Percentiles rank a stretch among this genome's conserved stretches.
Evolutionary conservation across 1,140 invertebrate genomes (phyloP).

Genomic region (Drosophila busckii): DNA sequence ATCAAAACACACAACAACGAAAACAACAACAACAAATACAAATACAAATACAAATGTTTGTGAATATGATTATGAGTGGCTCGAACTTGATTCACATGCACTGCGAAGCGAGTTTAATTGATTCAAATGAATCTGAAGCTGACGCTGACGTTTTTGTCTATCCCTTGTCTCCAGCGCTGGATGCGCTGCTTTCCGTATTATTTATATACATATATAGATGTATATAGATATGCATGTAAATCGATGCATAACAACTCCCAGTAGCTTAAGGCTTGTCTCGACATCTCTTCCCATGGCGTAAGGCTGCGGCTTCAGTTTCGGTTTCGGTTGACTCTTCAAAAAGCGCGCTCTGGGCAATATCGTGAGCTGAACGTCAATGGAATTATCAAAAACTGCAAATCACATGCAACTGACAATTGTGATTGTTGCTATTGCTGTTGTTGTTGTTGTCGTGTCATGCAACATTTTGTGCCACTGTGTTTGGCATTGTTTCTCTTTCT

Average conservation of each 20-base stretch:
- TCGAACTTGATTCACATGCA: constrained; percentile 49
- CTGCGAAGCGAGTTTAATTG: constrained; percentile 59
- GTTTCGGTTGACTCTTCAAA: background rate
- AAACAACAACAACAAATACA: no score
- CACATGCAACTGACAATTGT: constrained; percentile 49
- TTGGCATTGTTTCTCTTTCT: constrained; percentile 44
- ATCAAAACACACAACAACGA: constrained; percentile 21
- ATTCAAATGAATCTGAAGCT: constrained; percentile 67
- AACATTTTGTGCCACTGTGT: constrained; percentile 47
- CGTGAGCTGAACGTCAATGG: constrained; percentile 24
- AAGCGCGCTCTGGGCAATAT: constrained; percentile 8
- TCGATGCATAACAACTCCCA: constrained; percentile 47
- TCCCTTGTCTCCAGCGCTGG: constrained; percentile 22
- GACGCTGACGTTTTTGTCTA: constrained; percentile 36
- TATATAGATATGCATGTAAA: no score
- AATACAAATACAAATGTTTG: constrained; percentile 44
- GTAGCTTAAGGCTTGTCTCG: constrained; percentile 33
- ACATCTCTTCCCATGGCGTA: background rate
- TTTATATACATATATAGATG: no score
- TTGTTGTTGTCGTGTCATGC: constrained; percentile 51
- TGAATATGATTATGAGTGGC: constrained; percentile 28
- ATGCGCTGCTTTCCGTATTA: constrained; percentile 45
- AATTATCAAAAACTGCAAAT: constrained; percentile 49
- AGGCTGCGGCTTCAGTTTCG: no score
- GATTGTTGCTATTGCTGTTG: constrained; percentile 5